These are phyloP conservation scores for Lutjanus argentimaculatus DNA, from an alignment of 2,797 vertebrate species.

Conservation along the genomic window DNA sequence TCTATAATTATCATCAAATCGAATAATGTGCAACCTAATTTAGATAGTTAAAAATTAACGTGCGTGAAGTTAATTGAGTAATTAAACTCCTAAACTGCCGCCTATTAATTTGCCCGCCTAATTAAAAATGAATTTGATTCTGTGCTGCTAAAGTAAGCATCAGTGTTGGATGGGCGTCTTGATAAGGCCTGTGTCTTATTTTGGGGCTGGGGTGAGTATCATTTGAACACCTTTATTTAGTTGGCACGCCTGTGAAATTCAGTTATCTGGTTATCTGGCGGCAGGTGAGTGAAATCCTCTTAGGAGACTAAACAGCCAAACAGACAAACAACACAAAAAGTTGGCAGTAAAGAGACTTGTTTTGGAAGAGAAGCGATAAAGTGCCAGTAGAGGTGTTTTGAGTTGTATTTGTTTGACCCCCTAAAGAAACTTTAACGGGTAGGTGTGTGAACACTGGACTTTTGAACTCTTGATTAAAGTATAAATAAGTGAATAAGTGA, in stretches of 20 bases:
- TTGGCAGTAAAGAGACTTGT: constrained; percentile 28
- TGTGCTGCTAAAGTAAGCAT: constrained; percentile 98
- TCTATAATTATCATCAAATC: constrained; percentile 99
- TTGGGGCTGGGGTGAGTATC: constrained; percentile 56
- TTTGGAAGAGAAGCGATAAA: background rate
- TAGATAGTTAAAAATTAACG: constrained; percentile 99
- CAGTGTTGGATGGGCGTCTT: constrained; percentile 95
- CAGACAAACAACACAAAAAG: constrained; percentile 48
- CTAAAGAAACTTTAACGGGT: constrained; percentile 23
- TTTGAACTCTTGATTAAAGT: constrained; percentile 11
- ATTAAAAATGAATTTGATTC: constrained; percentile 99
- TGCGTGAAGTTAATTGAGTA: constrained; percentile 99
- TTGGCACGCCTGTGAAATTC: constrained; percentile 48
- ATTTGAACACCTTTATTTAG: constrained; percentile 60
- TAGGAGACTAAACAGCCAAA: constrained; percentile 40
- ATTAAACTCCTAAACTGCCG: constrained; percentile 99
- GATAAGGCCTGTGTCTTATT: constrained; percentile 92
- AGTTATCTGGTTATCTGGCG: constrained; percentile 69
- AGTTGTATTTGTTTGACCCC: constrained; percentile 1
- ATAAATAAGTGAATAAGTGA: background rate
- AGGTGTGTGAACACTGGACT: constrained; percentile 3
- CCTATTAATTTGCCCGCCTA: constrained; percentile 99
- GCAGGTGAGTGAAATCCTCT: constrained; percentile 68
- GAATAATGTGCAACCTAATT: constrained; percentile 99
- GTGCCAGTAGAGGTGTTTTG: background rate